Conservation (phyloP, 2,888 invertebrate species). For the Drosophila histrio region DNA sequence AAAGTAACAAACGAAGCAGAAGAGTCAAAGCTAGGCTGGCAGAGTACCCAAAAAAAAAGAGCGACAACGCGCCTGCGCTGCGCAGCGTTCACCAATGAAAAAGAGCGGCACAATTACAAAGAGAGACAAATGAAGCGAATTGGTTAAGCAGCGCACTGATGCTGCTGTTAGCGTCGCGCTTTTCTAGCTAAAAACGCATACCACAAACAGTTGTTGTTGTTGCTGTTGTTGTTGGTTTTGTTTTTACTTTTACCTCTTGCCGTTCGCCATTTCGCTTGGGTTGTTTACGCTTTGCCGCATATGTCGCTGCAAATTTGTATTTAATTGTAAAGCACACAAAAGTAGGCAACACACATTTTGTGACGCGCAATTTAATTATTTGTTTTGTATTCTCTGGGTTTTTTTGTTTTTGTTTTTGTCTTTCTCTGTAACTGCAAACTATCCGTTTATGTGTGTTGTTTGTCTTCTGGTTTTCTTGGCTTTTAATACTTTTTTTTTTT, state of each 20-base stretch:
- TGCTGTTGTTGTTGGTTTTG: slow-evolving; percentile 34
- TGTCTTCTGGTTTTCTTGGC: slow-evolving; percentile 6
- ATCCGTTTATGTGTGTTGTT: slow-evolving; percentile 41
- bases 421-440: background rate
- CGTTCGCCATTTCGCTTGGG: slow-evolving; percentile 36
- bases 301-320: slow-evolving; percentile 72
- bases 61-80: slow-evolving; percentile 59
- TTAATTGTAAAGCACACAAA: slow-evolving; percentile 64
- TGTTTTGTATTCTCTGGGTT: slow-evolving; percentile 33
- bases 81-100: slow-evolving; percentile 38
- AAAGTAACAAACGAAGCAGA: slow-evolving; percentile 8
- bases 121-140: background rate
- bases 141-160: slow-evolving; percentile 14
- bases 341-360: slow-evolving; percentile 41
- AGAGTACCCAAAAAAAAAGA: slow-evolving; percentile 2
- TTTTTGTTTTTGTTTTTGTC: slow-evolving; percentile 1
- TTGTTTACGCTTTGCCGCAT: slow-evolving; percentile 78
- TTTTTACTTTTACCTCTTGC: slow-evolving; percentile 35
- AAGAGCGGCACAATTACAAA: slow-evolving; percentile 40
- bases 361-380: slow-evolving; percentile 4
- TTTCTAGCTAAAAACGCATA: slow-evolving; percentile 41
- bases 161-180: slow-evolving; percentile 50
- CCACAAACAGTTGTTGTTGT: slow-evolving; percentile 37
- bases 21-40: background rate
- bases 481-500: slow-evolving; percentile 13